Percentiles rank a stretch among this genome's conserved stretches.
Evolutionary conservation across 2,888 invertebrate species (phyloP).

Genomic region (Conops quadrifasciatus): DNA sequence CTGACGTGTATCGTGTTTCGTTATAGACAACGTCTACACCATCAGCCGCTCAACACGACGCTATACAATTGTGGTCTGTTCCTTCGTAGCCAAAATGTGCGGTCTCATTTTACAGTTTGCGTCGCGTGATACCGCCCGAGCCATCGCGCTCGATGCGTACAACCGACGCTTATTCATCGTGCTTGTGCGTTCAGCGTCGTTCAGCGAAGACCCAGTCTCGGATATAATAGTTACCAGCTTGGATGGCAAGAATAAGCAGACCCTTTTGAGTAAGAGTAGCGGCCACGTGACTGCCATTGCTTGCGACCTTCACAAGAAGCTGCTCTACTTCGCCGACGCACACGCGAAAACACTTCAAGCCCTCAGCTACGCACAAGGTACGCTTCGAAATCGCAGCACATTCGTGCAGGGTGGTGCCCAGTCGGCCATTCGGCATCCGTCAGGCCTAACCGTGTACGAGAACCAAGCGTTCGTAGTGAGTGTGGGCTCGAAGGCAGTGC

Average conservation of each 20-base stretch:
- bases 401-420: constrained; percentile 62
- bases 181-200: constrained; percentile 64
- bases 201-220: constrained; percentile 63
- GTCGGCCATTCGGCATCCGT: constrained; percentile 68
- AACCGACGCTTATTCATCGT: constrained; percentile 71
- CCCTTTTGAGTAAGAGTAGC: constrained; percentile 61
- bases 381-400: constrained; percentile 62
- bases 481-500: constrained; percentile 68
- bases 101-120: constrained; percentile 68
- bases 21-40: constrained; percentile 71
- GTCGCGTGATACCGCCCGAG: constrained; percentile 67
- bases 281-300: constrained; percentile 65
- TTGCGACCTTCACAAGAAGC: constrained; percentile 68
- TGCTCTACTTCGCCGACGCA: constrained; percentile 81
- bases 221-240: constrained; percentile 68
- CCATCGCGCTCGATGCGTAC: constrained; percentile 73
- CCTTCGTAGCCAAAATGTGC: constrained; percentile 68
- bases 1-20: not conserved
- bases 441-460: constrained; percentile 77
- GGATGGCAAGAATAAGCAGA: constrained; percentile 66
- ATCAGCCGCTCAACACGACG: constrained; percentile 65
- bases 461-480: constrained; percentile 78
- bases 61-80: constrained; percentile 68
- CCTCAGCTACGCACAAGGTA: constrained; percentile 65
- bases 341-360: constrained; percentile 68